A percentile compares a stretch with the other conserved stretches of the same genome.
phyloP scores from a whole-genome alignment of 2,113 vertebrate genomes.

The Struthio camelus region DNA sequence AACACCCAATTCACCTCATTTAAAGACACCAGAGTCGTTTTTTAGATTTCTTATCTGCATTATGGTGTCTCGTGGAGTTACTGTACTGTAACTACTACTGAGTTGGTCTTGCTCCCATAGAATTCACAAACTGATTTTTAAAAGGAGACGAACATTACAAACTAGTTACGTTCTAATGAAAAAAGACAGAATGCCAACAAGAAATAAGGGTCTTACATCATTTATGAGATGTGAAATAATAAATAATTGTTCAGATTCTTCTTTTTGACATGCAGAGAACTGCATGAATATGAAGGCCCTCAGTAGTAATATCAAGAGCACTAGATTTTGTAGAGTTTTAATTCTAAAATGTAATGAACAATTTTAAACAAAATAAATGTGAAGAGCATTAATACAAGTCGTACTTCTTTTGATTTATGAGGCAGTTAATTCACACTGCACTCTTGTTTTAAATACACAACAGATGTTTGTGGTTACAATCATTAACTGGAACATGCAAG shows the following conservation, averaged over 20 bases:
- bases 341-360: background rate
- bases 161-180: background rate
- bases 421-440: background rate
- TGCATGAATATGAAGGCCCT: background rate
- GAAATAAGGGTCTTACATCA: background rate
- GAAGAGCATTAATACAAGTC: background rate
- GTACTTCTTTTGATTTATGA: constrained; percentile 9
- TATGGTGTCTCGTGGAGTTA: background rate
- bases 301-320: background rate
- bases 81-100: background rate
- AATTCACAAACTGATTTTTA: background rate
- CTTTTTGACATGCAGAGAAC: background rate
- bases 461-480: constrained; percentile 45
- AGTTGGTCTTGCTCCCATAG: fast-evolving
- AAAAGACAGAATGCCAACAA: background rate
- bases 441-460: constrained; percentile 9
- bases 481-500: constrained; percentile 12
- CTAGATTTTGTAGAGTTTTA: background rate
- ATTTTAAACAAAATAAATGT: background rate
- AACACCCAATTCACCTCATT: no score
- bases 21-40: no score
- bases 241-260: background rate
- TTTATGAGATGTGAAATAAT: background rate
- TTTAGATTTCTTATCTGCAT: background rate
- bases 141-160: background rate